A percentile compares a stretch with the other conserved stretches of the same genome.
Evolutionary conservation across 2,797 vertebrate species (phyloP).

Genomic region (Melanotaenia nigrans): DNA sequence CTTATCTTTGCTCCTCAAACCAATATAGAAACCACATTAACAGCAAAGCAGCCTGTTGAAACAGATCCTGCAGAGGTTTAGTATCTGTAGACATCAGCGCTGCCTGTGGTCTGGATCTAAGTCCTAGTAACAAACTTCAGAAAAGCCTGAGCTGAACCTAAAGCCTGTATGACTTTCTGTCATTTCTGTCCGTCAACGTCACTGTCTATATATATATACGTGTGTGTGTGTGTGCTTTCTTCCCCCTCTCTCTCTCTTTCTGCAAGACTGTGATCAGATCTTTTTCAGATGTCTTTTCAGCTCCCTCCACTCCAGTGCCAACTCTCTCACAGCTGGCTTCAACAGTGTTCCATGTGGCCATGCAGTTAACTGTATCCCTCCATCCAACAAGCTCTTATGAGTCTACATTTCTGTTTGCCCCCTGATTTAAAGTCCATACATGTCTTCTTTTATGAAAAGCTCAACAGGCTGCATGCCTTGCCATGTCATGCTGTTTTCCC

Average conservation of each 20-base stretch:
- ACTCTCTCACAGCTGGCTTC: slow-evolving; percentile 27
- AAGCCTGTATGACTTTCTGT: slow-evolving; percentile 1
- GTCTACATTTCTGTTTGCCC: slow-evolving; percentile 27
- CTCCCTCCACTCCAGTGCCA: slow-evolving; percentile 21
- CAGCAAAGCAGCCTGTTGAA: slow-evolving; percentile 13
- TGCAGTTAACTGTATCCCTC: slow-evolving; percentile 29
- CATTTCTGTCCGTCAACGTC: slow-evolving; percentile 23
- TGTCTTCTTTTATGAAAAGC: slow-evolving; percentile 47
- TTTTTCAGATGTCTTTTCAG: slow-evolving; percentile 33
- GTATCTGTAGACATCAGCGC: slow-evolving; percentile 38
- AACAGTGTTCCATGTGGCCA: slow-evolving; percentile 22
- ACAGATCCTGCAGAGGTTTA: slow-evolving; percentile 25
- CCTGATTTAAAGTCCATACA: slow-evolving; percentile 51
- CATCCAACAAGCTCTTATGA: slow-evolving; percentile 8
- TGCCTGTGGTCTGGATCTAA: slow-evolving; percentile 20
- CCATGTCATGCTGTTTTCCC: slow-evolving; percentile 64
- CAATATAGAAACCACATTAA: slow-evolving; percentile 12
- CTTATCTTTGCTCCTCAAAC: slow-evolving; percentile 1
- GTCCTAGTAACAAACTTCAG: slow-evolving; percentile 12
- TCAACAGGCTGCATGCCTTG: slow-evolving; percentile 46
- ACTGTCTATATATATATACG: background rate
- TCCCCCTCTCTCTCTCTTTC: slow-evolving; percentile 6
- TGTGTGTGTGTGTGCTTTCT: background rate
- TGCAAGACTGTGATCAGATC: slow-evolving; percentile 24
- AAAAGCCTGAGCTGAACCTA: background rate